Evolutionary conservation across 1,140 invertebrate species (phyloP), one percentile per base, ranked within the genome.

Genomic region (Campoletis sonorensis): DNA sequence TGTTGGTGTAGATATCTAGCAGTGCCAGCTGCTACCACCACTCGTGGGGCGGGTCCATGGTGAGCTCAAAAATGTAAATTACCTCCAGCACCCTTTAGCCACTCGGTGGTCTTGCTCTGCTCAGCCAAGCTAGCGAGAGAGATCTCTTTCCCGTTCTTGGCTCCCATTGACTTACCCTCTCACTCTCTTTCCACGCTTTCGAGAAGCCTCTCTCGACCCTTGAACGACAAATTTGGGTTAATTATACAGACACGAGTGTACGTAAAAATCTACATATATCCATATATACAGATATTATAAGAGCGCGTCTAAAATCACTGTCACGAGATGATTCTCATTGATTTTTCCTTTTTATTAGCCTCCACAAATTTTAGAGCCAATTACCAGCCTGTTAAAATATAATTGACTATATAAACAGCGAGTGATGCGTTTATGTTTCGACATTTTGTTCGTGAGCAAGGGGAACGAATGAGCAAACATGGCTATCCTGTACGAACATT

Each of bases 51-150:
- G 76, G 76, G 76, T 78, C 76, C 76, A 78, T 61, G 54, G 51
- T 45, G 76, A 78, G 61, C 76, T 64, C 76, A 78, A 78, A 78
- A 78, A 78, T 78, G 76, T 78, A 78, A 78, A 78, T 78, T 78
- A 78, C 58, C 61, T 78, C 76, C 61, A 78, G 76, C 76, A 78
- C 76, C 58, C 76, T 78, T 64, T 78, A 78, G 61, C 33, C 61
- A 61, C 76, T 78, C 58, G 76, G 76, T 78, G 58, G 76, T 78
- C 67, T 70, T 30, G 75, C 23, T 23, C 61, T 78, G 76, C 76
- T 78, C 76, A 78, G 16, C 58, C 76, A 61, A 78, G 37, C 76
- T 64, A 30, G 21, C 58, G 58, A 45, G 58, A 45, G 58, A 78
- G 67, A 70, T 70, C 26, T 70, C 67, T 67, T 45, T 21, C 58